phyloP scores from a whole-genome alignment of 2,797 vertebrate species.

The Tolypeutes matacus region DNA sequence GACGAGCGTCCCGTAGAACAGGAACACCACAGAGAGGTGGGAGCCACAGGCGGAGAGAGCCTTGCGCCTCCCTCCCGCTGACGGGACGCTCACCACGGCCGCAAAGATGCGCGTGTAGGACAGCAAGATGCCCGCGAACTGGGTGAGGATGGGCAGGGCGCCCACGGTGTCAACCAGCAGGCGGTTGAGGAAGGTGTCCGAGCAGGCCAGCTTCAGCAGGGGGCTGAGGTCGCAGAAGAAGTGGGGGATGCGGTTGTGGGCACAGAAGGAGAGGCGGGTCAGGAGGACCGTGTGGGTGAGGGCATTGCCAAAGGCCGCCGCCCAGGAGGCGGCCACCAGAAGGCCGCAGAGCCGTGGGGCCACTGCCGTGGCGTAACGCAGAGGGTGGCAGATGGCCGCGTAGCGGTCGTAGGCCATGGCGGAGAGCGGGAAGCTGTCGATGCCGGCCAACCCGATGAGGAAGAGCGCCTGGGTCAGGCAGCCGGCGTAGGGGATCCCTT shows the following conservation, averaged over 20 bases:
- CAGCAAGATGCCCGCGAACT: background rate
- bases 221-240: constrained; percentile 62
- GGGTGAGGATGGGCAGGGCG: background rate
- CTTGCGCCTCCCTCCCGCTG: background rate
- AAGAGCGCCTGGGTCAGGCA: constrained; percentile 68
- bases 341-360: background rate
- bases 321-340: background rate
- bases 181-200: background rate
- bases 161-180: background rate
- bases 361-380: background rate
- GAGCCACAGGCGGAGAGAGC: constrained; percentile 78
- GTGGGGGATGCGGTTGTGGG: background rate
- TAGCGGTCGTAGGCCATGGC: constrained; percentile 40
- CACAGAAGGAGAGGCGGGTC: constrained; percentile 2
- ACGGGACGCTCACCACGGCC: background rate
- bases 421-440: constrained; percentile 55
- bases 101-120: constrained; percentile 35
- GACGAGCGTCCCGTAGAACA: constrained; percentile 69
- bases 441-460: constrained; percentile 51
- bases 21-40: constrained; percentile 55
- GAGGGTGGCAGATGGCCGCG: constrained; percentile 48
- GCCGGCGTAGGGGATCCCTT: background rate
- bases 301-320: background rate
- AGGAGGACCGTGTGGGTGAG: background rate
- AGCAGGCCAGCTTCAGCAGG: constrained; percentile 58